Evolutionary conservation across 2,888 invertebrate species (phyloP), one percentile per base, ranked within the genome.

Genomic region (Mythimna albipuncta): DNA sequence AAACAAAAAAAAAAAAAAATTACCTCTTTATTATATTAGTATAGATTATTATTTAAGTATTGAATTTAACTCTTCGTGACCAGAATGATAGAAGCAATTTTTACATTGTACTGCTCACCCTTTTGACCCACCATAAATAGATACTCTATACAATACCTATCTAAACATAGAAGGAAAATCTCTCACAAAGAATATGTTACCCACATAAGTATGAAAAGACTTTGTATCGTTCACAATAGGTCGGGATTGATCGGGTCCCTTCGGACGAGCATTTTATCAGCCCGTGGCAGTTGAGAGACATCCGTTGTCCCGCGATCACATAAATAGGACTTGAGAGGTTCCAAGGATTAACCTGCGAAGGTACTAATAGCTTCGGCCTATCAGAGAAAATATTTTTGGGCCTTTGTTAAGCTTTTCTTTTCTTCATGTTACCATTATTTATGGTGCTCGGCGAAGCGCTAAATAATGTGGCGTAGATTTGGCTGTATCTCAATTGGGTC

Each of bases 241-340:
- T 83, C 75, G 86, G 89, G 89, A 89, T 89, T 89, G 90, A 90
- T 90, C 87, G 89, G 81, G 87, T 88, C 87, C 87, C 85, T 89
- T 87, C 69, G 86, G 88, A 87, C 87, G 88, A 87, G 87, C 88
- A 87, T 89, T 90, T 90, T 92, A 92, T 91, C 92, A 90, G 89
- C 82, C 85, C 86, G 82, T 85, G 77, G 83, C 90, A 89, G 91
- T 88, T 87, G 87, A 87, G 88, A 87, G 89, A 87, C 84, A 87
- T 89, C 87, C 85, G 84, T 81, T 83, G 82, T 89, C 85, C 86
- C 87, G 76, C 80, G 81, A 80, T 86, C 87, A 86, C 83, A 88
- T 85, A 86, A 86, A 86, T 87, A 81, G 81, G 81, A 77, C 76
- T 83, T 85, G 84, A 89, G 86, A 84, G 88, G 85, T 83, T 83